These are phyloP conservation scores for Drosophila melanosoma DNA, from an alignment of 2,888 invertebrate genomes.

Conservation along the genomic window DNA sequence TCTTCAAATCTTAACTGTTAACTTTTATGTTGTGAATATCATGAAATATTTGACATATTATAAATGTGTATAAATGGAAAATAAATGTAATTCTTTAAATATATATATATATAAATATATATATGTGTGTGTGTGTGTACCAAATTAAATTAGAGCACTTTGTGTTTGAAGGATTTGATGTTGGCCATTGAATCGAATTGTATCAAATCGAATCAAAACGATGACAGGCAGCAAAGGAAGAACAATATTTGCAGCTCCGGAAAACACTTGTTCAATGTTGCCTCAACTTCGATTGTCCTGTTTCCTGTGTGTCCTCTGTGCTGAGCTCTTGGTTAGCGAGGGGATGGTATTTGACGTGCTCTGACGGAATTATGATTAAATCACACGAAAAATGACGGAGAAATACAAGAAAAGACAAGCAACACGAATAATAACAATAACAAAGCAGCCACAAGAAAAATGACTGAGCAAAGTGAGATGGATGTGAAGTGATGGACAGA, in stretches of 20 bases:
- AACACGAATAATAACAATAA: background rate
- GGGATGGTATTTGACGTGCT: constrained; percentile 24
- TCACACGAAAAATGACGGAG: constrained; percentile 50
- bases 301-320: constrained; percentile 9
- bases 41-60: too few species aligned
- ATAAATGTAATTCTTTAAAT: background rate
- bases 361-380: constrained; percentile 62
- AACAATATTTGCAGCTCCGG: constrained; percentile 36
- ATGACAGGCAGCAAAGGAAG: constrained; percentile 13
- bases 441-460: constrained; percentile 37
- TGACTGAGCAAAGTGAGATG: constrained; percentile 34
- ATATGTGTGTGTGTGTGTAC: background rate
- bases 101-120: background rate
- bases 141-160: background rate
- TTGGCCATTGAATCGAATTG: background rate
- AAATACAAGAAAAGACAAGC: constrained; percentile 28
- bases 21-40: too few species aligned
- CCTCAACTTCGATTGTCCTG: constrained; percentile 44
- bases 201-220: background rate
- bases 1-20: too few species aligned
- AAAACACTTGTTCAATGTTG: constrained; percentile 51
- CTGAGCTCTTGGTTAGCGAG: background rate
- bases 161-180: background rate
- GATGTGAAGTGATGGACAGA: constrained; percentile 40
- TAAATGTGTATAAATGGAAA: too few species aligned